These are phyloP conservation scores for Paedocypris sp. DNA, from an alignment of 2,113 vertebrate species.

Conservation along the genomic window DNA sequence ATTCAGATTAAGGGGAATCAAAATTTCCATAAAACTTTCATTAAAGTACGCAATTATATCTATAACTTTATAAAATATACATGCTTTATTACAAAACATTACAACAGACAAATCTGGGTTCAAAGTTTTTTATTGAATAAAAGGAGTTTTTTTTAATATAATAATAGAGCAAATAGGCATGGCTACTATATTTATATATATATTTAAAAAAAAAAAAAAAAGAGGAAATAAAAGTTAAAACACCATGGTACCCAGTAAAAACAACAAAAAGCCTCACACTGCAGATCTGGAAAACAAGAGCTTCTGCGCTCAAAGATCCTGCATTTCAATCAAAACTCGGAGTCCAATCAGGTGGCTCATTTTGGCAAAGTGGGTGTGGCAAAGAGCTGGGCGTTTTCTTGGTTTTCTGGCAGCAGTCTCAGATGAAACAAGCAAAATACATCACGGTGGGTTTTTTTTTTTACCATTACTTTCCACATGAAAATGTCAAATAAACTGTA, in stretches of 20 bases:
- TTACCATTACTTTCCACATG: constrained; percentile 46
- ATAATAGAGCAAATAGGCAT: constrained; percentile 41
- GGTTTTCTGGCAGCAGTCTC: constrained; percentile 25
- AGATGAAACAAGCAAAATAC: constrained; percentile 23
- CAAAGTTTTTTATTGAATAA: constrained; percentile 47
- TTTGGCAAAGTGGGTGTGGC: constrained; percentile 54
- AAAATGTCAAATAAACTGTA: constrained; percentile 51
- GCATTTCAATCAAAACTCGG: constrained; percentile 20
- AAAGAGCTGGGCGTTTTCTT: constrained; percentile 32
- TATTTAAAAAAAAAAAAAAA: constrained; percentile 27
- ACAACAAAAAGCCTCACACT: constrained; percentile 39
- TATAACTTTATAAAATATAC: too few species aligned
- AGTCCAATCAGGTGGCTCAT: constrained; percentile 46
- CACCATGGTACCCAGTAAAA: constrained; percentile 53
- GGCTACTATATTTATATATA: constrained; percentile 35
- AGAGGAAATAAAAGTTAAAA: constrained; percentile 36
- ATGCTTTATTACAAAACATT: too few species aligned
- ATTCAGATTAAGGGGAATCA: too few species aligned
- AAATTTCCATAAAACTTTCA: too few species aligned
- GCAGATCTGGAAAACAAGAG: constrained; percentile 45
- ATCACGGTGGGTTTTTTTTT: constrained; percentile 13
- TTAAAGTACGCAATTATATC: too few species aligned
- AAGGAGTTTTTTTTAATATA: constrained; percentile 46
- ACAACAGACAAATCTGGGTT: constrained; percentile 31
- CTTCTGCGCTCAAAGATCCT: not conserved